Evolutionary conservation across 1,140 invertebrate genomes (phyloP).

Genomic region (Drosophila sulfurigaster): DNA sequence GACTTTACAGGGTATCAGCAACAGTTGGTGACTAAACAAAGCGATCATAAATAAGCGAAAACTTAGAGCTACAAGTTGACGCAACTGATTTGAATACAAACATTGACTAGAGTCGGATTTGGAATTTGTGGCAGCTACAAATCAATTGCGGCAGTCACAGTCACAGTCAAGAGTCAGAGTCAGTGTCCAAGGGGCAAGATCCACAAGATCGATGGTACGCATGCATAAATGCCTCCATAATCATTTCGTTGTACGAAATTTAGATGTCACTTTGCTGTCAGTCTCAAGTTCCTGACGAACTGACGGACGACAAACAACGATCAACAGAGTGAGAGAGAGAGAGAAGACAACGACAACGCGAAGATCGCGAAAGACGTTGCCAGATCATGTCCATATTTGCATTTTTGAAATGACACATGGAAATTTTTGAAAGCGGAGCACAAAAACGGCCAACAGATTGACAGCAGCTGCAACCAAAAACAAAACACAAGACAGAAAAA

Average conservation of each 20-base stretch:
- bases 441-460: slow-evolving; percentile 76
- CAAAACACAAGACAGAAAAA: slow-evolving; percentile 5
- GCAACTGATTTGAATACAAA: slow-evolving; percentile 73
- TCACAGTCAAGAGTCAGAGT: slow-evolving; percentile 1
- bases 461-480: slow-evolving; percentile 76
- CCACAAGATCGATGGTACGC: slow-evolving; percentile 59
- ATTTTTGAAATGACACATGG: slow-evolving; percentile 83
- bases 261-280: slow-evolving; percentile 81
- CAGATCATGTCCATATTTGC: slow-evolving; percentile 84
- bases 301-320: slow-evolving; percentile 27
- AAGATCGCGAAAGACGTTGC: slow-evolving; percentile 7
- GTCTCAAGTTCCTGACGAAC: slow-evolving; percentile 67
- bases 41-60: slow-evolving; percentile 65
- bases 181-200: neutral
- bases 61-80: slow-evolving; percentile 14
- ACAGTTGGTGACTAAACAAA: slow-evolving; percentile 56
- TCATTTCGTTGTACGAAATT: slow-evolving; percentile 80
- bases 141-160: slow-evolving; percentile 57
- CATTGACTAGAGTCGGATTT: slow-evolving; percentile 57
- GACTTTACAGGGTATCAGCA: neutral
- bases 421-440: slow-evolving; percentile 74
- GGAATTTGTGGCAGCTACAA: slow-evolving; percentile 51
- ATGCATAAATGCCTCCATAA: slow-evolving; percentile 82
- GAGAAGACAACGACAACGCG: slow-evolving; percentile 4
- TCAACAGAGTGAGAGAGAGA: neutral